These are phyloP conservation scores for Phytoseiulus persimilis DNA, from an alignment of 2,888 invertebrate species.

Conservation along the genomic window DNA sequence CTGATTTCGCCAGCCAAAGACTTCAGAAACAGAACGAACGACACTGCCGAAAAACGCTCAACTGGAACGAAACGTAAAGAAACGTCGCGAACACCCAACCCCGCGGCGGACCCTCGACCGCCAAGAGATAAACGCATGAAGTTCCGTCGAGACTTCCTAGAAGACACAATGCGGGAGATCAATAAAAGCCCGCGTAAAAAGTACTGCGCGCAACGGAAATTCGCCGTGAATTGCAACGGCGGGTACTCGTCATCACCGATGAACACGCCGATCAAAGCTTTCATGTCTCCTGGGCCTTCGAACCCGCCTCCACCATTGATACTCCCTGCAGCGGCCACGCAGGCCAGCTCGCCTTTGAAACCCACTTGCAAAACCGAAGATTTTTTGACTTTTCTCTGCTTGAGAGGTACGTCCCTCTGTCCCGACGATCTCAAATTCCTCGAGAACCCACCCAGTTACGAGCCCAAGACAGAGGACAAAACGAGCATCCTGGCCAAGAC, in stretches of 20 bases:
- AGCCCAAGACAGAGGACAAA: not conserved
- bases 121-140: conserved; percentile 20
- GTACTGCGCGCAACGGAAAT: conserved; percentile 34
- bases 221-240: conserved; percentile 32
- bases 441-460: conserved; percentile 12
- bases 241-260: conserved; percentile 23
- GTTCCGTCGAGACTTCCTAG: conserved; percentile 17
- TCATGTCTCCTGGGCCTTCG: conserved; percentile 32
- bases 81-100: not conserved
- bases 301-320: conserved; percentile 23
- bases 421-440: conserved; percentile 37
- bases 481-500: not conserved
- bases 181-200: conserved; percentile 10
- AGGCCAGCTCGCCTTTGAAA: conserved; percentile 12
- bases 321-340: conserved; percentile 24
- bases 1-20: not conserved
- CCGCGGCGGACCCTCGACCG: not conserved
- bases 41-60: not conserved
- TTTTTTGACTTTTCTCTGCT: conserved; percentile 72
- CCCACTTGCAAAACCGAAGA: conserved; percentile 62
- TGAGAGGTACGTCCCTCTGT: conserved; percentile 57
- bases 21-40: not conserved
- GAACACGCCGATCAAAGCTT: conserved; percentile 30
- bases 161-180: conserved; percentile 28
- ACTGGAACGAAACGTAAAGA: not conserved